Base-by-base conservation (phyloP, 2,797 vertebrate species). In the Dermochelys coriacea region DNA sequence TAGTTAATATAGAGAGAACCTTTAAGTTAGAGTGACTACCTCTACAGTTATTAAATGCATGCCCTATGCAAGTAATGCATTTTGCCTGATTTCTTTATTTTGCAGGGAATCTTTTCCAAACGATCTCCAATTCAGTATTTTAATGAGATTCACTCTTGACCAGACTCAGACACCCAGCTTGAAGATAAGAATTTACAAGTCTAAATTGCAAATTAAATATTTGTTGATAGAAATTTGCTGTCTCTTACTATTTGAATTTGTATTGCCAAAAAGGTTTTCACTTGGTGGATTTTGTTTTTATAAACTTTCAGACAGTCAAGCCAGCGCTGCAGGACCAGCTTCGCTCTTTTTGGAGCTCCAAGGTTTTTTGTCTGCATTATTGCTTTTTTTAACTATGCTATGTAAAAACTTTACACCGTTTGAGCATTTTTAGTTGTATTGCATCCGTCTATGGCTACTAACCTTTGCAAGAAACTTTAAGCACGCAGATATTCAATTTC, bases 91-190 rank as follows among this genome's bases (percentile, higher is more conserved):
- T 77, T 96, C 2, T 95, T 87, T 92, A 25, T 95, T 96, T 97
- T 96, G 84, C 98, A 99, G 99, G 94, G 99, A 99, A 97, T 99
- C 99, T 92, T 99, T 99, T 97, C 99, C 99, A 96, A 99, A 99
- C 85, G 99, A 99, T 94, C 99, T 99, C 80, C 99, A 99, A 97
- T 99, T 99, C 95, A 99, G 99, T 95, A 99, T 99, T 97, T 98
- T 99, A 90, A 99, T 99, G 99, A 98, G 99, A 97, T 99, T 99
- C 98, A 99, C 99, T 84, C 99, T 99, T 97, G 99, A 99, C 97
- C 99, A 99, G 98, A 99, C 99, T 4, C 99, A 99, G 97, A 99
- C 99, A 51, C 99, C 99, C 87, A 99, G 99, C 97, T 98, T 99
- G 47, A 99, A 99, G 99, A 99, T 99, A 98, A 97, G 96, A 94